Base-by-base conservation (phyloP, 1,140 invertebrate genomes). In the Pachypeltis micranthus region DNA sequence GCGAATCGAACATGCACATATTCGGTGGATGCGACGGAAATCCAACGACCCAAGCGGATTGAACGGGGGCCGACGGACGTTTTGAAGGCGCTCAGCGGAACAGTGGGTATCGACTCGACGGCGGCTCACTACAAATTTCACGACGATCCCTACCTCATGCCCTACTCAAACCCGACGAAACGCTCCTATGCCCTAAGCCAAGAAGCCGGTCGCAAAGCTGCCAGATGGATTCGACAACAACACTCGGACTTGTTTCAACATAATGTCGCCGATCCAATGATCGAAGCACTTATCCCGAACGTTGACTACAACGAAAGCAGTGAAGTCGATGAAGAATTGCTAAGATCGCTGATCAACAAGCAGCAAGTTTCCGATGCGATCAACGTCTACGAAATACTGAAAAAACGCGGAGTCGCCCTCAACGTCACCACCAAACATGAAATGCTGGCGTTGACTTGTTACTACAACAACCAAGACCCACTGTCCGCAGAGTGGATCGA, bases 81-180 rank as follows among this genome's bases (percentile, higher is more conserved):
- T 62, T 75, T 94, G 54, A 74, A 88, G 77, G 89, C 89, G 7
- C 75, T 93, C 65, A 83, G 87, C 29, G 80, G 77, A 63, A 91
- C 88, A 1, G 80, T 91, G 21, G 77, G 79, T 28, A 74, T 80
- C 26, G 91, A 94, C 76, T 78, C 80, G 28, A 90, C 85, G 19
- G 88, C 86, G n/a, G 76, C 88, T 23, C 85, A 90, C 73, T 94
- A 90, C 72, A 90, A 88, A 72, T 95, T 84, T 73, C 85, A 90
- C 70, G 91, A 96, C 81, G 93, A 96, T 77, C 91, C 92, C 2
- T 93, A 80, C 73, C 76, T 95, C 1, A 86, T 87, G 67, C 92
- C 92, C n/a, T 72, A 77, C 54, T 89, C 86, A n/a, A 87, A 85
- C 74, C 70, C 76, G 44, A 73, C 79, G 2, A 88, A 92, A 75